phyloP scores from a whole-genome alignment of 2,888 invertebrate genomes.

The Norana najaformis region DNA sequence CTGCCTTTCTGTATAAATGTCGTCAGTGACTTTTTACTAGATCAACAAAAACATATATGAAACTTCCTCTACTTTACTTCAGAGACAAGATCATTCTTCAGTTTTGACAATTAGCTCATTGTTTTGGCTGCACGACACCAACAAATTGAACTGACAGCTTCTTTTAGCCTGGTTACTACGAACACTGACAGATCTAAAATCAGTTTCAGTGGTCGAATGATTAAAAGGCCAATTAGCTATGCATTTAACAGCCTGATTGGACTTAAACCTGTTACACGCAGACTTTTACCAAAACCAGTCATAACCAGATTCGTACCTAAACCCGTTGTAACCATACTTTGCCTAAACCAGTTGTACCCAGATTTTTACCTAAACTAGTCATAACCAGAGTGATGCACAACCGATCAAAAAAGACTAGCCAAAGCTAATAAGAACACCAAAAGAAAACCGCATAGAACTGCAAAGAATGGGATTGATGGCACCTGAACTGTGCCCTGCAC shows the following conservation, averaged over 20 bases:
- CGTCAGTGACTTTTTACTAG: not conserved
- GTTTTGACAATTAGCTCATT: not conserved
- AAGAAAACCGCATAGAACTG: not conserved
- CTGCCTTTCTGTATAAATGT: not conserved
- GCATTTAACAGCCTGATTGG: not conserved
- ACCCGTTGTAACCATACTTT: no score
- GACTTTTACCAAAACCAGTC: not conserved
- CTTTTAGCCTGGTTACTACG: not conserved
- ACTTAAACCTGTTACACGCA: not conserved
- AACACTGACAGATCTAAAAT: no score
- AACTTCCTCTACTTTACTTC: not conserved
- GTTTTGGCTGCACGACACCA: not conserved
- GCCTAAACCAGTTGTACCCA: no score
- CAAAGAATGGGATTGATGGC: not conserved
- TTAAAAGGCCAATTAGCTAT: no score
- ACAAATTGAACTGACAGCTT: not conserved
- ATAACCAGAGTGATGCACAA: not conserved
- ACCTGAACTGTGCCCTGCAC: not conserved
- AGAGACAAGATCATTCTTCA: not conserved
- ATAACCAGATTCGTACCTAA: no score
- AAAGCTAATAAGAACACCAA: constrained; percentile 1
- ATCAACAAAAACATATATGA: not conserved
- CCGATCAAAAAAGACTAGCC: constrained; percentile 2
- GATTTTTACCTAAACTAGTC: no score
- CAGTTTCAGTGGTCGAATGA: not conserved